Base-by-base conservation (phyloP, 2,888 invertebrate genomes). In the Imbricaverruca yamaguchii region DNA sequence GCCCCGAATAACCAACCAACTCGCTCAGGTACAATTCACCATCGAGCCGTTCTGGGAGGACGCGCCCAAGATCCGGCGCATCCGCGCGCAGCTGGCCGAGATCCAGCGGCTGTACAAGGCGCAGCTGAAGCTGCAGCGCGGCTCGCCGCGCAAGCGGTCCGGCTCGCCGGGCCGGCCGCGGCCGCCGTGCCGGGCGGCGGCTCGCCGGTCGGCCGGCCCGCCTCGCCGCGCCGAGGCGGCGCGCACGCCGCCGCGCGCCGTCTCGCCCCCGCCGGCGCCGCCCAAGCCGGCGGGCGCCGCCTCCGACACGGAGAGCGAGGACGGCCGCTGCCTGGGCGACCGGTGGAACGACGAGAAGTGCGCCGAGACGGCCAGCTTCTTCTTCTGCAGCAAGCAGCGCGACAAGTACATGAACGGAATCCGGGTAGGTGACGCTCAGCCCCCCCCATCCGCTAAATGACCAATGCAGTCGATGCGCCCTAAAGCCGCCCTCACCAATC, bases 21-120 rank as follows among this genome's bases (percentile, higher is more conserved):
- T 0, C 39, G 9, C 8, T 15, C 69, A 74, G 74, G 74, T 74
- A 0, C 53, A n/a, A 8, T 74, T 55, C 55, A 21, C 74, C 18
- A 74, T 74, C 55, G 74, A 74, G 21, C 74, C 74, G 53, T 53
- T 74, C 21, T 74, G 74, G 74, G 74, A 74, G 74, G 53, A 53
- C 21, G 53, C 74, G 18, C 21, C 74, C 10, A 53, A 21, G 3
- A 55, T 74, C 21, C 53, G 55, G 2, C 53, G 55, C 55, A 53
- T 74, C 55, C 74, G 21, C 21, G 12, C 21, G 4, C 53, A 55
- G 53, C 74, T 74, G 55, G 74, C 74, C 10, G 53, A 74, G 23
- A 53, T 74, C 21, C 74, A 74, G 74, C 53, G 74, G 2, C 55
- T 74, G 15, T 74, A 74, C 74, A 53, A 53, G 53, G 74, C 74